Percentiles rank a stretch among this genome's conserved stretches.
These are phyloP conservation scores for Papilio polyxenes DNA, from an alignment of 1,140 invertebrate species.

Conservation along the genomic window DNA sequence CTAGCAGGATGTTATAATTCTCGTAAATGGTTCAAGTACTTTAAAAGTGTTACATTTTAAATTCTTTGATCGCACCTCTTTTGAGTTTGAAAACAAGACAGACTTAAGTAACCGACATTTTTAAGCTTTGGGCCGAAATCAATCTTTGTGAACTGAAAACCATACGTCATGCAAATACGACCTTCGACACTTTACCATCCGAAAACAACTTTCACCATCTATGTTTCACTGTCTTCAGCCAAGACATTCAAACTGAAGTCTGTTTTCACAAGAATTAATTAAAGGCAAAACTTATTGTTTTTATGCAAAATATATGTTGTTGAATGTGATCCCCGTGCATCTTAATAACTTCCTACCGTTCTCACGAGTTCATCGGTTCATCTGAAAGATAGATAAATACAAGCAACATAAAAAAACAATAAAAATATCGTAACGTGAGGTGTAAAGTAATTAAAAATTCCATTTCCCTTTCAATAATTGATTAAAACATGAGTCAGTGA, in stretches of 20 bases:
- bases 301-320: not conserved
- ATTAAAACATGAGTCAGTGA: conserved; percentile 11
- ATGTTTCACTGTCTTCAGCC: not conserved
- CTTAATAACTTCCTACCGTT: not conserved
- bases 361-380: not conserved
- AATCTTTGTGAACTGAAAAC: not conserved
- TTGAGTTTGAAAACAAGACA: not conserved
- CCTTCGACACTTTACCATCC: conserved; percentile 29
- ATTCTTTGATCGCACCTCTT: not conserved
- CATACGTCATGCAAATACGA: conserved; percentile 25
- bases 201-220: conserved; percentile 16
- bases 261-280: not conserved
- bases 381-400: not conserved
- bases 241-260: not conserved
- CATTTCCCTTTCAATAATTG: not conserved
- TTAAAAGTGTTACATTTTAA: conserved; percentile 17
- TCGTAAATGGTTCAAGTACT: conserved; percentile 23
- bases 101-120: not conserved
- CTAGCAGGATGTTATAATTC: conserved; percentile 33
- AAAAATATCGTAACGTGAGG: not conserved
- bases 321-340: not conserved
- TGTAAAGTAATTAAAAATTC: not conserved
- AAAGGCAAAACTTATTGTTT: not conserved
- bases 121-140: not conserved
- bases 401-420: not conserved